Evolutionary conservation across 2,797 vertebrate genomes (phyloP), one percentile per base, ranked within the genome.

Genomic region (Tragopan temminckii): DNA sequence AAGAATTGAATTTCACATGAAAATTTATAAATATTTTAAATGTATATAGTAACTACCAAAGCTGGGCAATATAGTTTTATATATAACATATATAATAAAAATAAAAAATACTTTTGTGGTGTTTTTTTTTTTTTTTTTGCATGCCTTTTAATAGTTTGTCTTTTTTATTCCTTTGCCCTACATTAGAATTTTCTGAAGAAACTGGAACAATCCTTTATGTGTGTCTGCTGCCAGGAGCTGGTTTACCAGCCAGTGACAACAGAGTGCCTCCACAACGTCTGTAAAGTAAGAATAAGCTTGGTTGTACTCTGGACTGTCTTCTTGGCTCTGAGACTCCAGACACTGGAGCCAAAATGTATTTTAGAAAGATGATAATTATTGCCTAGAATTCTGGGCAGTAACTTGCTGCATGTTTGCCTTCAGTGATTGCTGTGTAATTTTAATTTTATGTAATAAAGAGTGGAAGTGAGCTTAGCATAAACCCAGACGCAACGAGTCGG

Each of bases 121-220:
- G 46, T 74, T 80, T 61, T 17, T 25, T 50, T 61, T 21, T 36
- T 25, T 15, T 50, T 15, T 50, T 25, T 27, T 35, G 74, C 68
- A 58, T 68, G 29, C 35, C 74, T 42, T 31, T 64, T 29, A 55
- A 29, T 36, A 31, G 31, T 70, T 48, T 92, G 33, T 89, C 46
- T 84, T 66, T 94, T 83, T 93, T 85, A 74, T 94, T 94, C 67
- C 42, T 80, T 93, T 97, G 16, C 45, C 59, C 24, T 81, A 46
- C 90, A 83, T 59, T 96, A 99, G 99, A 99, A 99, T 97, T 99
- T 99, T 97, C 98, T 99, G 97, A 98, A 98, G 95, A 99, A 99
- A 97, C 98, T 99, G 98, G 99, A 99, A 97, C 99, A 99, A 96
- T 98, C 98, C 89, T 99, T 99, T 96, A 99, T 99, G 99, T 99